Conservation (phyloP, 2,888 invertebrate species). For the Calephelis perditalis region DNA sequence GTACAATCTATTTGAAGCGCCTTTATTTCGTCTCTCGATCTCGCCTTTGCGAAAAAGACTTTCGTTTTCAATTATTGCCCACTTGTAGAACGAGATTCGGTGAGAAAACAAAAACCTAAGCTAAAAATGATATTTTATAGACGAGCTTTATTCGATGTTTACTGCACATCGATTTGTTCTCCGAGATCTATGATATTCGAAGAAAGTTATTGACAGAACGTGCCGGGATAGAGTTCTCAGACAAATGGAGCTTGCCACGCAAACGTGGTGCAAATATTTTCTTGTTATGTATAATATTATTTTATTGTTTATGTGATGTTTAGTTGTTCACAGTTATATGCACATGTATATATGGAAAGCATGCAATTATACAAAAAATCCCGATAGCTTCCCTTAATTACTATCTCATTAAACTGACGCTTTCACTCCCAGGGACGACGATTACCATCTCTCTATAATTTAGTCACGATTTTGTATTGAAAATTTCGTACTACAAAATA, state of each 20-base stretch:
- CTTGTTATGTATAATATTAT: slow-evolving; percentile 35
- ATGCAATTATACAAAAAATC: too few species aligned
- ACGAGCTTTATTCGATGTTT: slow-evolving; percentile 72
- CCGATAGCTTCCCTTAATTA: too few species aligned
- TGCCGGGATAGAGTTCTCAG: slow-evolving; percentile 55
- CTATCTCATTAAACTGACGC: too few species aligned
- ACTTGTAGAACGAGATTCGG: slow-evolving; percentile 74
- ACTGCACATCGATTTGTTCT: slow-evolving; percentile 70
- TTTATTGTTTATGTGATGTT: slow-evolving; percentile 24
- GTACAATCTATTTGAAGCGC: slow-evolving; percentile 76
- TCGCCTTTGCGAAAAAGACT: slow-evolving; percentile 67
- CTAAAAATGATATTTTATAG: slow-evolving; percentile 75
- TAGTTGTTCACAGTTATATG: slow-evolving; percentile 11
- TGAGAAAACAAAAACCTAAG: slow-evolving; percentile 67
- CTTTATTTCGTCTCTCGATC: slow-evolving; percentile 73
- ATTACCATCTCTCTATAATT: too few species aligned
- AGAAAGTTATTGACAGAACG: slow-evolving; percentile 75
- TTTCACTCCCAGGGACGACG: too few species aligned
- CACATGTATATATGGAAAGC: too few species aligned
- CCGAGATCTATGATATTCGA: slow-evolving; percentile 69
- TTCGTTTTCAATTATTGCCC: slow-evolving; percentile 78
- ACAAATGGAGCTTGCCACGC: slow-evolving; percentile 42
- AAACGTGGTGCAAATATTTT: slow-evolving; percentile 41
- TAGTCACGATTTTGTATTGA: too few species aligned
- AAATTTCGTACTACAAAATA: too few species aligned